Base-by-base conservation (phyloP, 92 coral and sea anemone species). In the Zoanthus sociatus region DNA sequence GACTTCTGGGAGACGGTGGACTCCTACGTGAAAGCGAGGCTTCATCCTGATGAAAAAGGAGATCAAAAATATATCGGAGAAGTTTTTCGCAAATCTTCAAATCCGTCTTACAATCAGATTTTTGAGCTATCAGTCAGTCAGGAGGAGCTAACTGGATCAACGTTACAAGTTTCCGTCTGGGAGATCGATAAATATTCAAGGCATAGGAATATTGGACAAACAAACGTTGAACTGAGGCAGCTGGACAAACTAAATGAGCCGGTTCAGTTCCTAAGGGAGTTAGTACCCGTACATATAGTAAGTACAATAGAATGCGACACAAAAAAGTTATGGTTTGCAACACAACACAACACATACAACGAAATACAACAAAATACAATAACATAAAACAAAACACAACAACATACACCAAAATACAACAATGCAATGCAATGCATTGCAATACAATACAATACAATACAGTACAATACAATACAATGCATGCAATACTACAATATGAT, bases 1-100 rank as follows among this genome's bases (percentile, higher is more conserved):
- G 98, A 95, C 89, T 95, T 95, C 84, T 95, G 98, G 98, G 96
- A 95, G 61, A 79, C 93, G 3, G 96, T 93, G 5, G 98, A 95
- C 69, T 93, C 96, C 3, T 95, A 95, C 88, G 93, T 95, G 31
- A 91, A 86, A 76, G 58, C 86, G 75, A 89, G 88, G 66, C 90
- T 93, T 6, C 90, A 91, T 68, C 94, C 96, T 0, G 94, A 93
- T 75, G 55, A 66, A 10, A 88, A 89, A 47, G 93, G 88, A 45
- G 77, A 74, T 60, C 79, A 71, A 30, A 93, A 84, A 73, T 90
- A 91, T 60, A 87, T 90, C 42, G 92, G 96, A 0, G 71, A 91
- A 13, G 90, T 95, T 7, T 50, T 84, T 21, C 88, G 90, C 18
- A 95, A 91, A 67, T 81, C 83, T 2, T 67, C 88, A 54, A 87